phyloP scores from a whole-genome alignment of 2,113 vertebrate genomes.

The Axis porcinus region DNA sequence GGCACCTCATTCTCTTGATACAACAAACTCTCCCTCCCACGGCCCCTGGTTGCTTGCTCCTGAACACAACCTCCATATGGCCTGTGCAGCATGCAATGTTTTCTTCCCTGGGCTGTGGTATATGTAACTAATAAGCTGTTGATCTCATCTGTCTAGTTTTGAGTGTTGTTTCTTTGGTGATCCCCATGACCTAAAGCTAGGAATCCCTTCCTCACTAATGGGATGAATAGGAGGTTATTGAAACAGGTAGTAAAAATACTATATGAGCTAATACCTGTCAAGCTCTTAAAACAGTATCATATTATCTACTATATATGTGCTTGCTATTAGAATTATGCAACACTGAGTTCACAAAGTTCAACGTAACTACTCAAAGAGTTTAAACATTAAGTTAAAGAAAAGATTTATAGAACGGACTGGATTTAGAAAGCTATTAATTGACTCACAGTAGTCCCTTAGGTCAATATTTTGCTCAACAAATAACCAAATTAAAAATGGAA shows the following conservation, averaged over 20 bases:
- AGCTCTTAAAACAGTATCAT: background rate
- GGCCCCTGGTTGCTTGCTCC: background rate
- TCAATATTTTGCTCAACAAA: constrained; percentile 13
- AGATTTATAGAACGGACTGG: background rate
- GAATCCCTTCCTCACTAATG: background rate
- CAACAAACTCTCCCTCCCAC: background rate
- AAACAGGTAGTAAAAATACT: background rate
- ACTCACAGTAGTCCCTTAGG: background rate
- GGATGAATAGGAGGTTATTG: background rate
- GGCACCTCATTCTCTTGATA: background rate
- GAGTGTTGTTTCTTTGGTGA: background rate
- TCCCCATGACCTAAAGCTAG: background rate
- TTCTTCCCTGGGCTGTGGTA: background rate
- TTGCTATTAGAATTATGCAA: background rate
- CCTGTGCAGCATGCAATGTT: background rate
- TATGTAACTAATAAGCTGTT: background rate
- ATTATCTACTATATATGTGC: background rate
- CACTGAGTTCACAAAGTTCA: background rate
- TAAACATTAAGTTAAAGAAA: background rate
- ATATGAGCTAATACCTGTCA: background rate
- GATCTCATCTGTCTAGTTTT: background rate
- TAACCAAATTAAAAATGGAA: background rate
- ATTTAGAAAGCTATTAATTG: constrained; percentile 5
- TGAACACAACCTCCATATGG: background rate
- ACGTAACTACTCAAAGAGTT: background rate